Conservation (phyloP, 2,797 vertebrate species). For the Pseudomugil gertrudae region DNA sequence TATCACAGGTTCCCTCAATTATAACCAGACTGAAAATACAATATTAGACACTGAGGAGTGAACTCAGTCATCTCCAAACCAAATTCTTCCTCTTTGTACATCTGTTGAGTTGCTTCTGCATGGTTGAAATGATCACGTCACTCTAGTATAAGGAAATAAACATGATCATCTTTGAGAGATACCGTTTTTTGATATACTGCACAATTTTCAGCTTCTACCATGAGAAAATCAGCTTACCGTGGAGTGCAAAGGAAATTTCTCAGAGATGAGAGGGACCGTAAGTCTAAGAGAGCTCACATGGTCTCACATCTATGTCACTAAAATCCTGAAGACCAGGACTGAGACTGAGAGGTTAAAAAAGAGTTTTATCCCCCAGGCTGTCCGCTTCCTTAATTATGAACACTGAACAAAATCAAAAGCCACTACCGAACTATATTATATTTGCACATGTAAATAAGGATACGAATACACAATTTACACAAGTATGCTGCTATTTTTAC, state of each 20-base stretch:
- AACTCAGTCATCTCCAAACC: conserved; percentile 18
- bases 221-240: conserved; percentile 7
- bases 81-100: conserved; percentile 28
- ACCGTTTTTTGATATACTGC: conserved; percentile 43
- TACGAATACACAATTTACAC: too few species aligned
- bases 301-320: conserved; percentile 59
- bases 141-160: conserved; percentile 40
- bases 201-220: conserved; percentile 1
- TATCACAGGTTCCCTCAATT: conserved; percentile 13
- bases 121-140: conserved; percentile 26
- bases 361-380: too few species aligned
- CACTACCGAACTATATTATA: too few species aligned
- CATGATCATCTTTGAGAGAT: conserved; percentile 32
- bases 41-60: conserved; percentile 6
- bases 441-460: too few species aligned
- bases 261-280: conserved; percentile 24
- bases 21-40: too few species aligned
- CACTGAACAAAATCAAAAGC: too few species aligned
- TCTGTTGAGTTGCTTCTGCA: conserved; percentile 16
- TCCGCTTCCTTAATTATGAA: too few species aligned
- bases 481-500: too few species aligned
- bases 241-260: conserved; percentile 15
- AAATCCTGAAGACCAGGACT: conserved; percentile 59
- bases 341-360: too few species aligned
- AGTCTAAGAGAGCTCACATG: conserved; percentile 7